Percentiles rank a stretch among this genome's conserved stretches.
Conservation (phyloP, 2,797 vertebrate genomes). For the Adrianichthys oophorus region DNA sequence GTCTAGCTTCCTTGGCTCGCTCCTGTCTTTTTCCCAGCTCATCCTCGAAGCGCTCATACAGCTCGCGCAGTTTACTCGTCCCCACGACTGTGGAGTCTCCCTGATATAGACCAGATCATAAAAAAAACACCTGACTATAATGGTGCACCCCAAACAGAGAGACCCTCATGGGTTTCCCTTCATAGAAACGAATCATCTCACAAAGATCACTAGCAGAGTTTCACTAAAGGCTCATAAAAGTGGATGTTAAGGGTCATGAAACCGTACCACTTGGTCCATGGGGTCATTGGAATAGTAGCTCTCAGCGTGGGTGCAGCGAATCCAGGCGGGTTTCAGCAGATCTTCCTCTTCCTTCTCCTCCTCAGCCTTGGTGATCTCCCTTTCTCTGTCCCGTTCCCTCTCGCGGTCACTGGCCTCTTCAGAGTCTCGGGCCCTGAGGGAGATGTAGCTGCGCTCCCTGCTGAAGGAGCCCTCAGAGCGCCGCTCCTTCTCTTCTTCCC, state of each 20-base stretch:
- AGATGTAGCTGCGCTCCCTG: conserved; percentile 81
- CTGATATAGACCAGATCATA: conserved; percentile 57
- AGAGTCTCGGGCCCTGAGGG: conserved; percentile 80
- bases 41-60: conserved; percentile 92
- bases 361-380: conserved; percentile 80
- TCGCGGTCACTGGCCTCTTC: conserved; percentile 79
- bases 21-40: conserved; percentile 89
- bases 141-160: too few species aligned
- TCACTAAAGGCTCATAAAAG: too few species aligned
- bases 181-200: too few species aligned
- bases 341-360: conserved; percentile 88
- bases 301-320: conserved; percentile 96
- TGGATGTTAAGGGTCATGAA: neutral
- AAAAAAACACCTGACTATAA: too few species aligned
- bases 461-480: conserved; percentile 80
- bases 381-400: conserved; percentile 80
- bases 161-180: too few species aligned
- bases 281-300: conserved; percentile 96
- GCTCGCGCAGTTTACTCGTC: conserved; percentile 89
- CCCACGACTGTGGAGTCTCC: conserved; percentile 97
- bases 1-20: conserved; percentile 86
- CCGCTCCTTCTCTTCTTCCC: conserved; percentile 84
- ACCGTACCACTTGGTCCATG: conserved; percentile 97
- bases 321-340: conserved; percentile 92
- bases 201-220: too few species aligned